These are phyloP conservation scores for Arbacia lixula DNA, from an alignment of 53 echinoderm and acorn worm species.

Conservation along the genomic window DNA sequence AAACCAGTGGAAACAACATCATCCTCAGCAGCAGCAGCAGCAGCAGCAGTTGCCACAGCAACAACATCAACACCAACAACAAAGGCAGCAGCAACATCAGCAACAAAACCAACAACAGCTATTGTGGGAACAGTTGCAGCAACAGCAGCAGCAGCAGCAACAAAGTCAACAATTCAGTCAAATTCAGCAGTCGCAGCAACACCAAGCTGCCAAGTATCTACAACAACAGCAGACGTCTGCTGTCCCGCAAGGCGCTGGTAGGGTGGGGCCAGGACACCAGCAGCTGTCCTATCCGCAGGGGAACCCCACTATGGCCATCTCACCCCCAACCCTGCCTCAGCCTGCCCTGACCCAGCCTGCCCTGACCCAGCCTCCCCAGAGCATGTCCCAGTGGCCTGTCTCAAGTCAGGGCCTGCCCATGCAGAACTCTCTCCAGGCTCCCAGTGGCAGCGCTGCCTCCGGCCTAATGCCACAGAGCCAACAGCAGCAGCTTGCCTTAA, in stretches of 20 bases:
- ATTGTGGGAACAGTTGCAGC: no score
- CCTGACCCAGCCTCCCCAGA: background rate
- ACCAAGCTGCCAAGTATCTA: no score
- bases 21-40: background rate
- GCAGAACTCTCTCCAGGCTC: background rate
- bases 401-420: background rate
- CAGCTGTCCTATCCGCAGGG: slow-evolving; percentile 4
- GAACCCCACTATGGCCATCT: background rate
- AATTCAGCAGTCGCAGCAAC: background rate
- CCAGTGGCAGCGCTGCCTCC: background rate
- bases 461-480: background rate
- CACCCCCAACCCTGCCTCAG: slow-evolving; percentile 1
- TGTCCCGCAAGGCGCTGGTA: slow-evolving; percentile 3
- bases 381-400: background rate
- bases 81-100: background rate
- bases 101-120: background rate
- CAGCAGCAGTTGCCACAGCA: background rate
- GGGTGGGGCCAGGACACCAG: slow-evolving; percentile 1
- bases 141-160: background rate
- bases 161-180: background rate
- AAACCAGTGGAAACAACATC: background rate
- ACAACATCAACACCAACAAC: background rate
- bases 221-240: no score
- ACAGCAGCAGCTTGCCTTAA: background rate
- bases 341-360: background rate